phyloP scores from a whole-genome alignment of 2,888 invertebrate species.

The Cylloceria caligata region DNA sequence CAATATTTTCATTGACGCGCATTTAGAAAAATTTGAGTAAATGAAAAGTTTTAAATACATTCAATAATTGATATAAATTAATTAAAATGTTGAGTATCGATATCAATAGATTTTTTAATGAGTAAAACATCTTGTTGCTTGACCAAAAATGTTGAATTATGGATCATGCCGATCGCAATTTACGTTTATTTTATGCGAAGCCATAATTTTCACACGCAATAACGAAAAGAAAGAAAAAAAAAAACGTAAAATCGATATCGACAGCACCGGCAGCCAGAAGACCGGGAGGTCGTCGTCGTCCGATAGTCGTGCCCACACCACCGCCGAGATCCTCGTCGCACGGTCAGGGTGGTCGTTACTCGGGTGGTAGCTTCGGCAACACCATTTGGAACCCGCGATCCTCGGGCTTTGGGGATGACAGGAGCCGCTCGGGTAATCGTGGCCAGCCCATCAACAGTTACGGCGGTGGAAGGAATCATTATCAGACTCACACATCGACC shows the following conservation, averaged over 20 bases:
- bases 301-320: conserved; percentile 71
- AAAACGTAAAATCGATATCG: conserved; percentile 52
- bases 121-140: not conserved
- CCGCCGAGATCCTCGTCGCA: conserved; percentile 78
- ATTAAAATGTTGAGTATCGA: not conserved
- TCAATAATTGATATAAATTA: not conserved
- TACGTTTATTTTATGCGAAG: not conserved
- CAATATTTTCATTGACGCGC: not conserved
- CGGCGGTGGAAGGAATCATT: conserved; percentile 71
- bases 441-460: conserved; percentile 67
- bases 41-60: too few species aligned
- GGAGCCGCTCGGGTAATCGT: conserved; percentile 42
- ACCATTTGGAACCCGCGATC: conserved; percentile 77
- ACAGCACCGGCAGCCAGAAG: conserved; percentile 73
- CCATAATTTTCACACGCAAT: not conserved
- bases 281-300: conserved; percentile 66
- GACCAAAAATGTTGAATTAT: not conserved
- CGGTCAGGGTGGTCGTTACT: conserved; percentile 59
- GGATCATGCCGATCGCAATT: not conserved
- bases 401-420: conserved; percentile 65
- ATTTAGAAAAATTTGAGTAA: not conserved
- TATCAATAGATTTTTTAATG: not conserved
- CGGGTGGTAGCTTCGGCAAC: conserved; percentile 49
- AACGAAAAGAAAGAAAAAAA: conserved; percentile 25
- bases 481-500: conserved; percentile 76